Base-by-base conservation (phyloP, 1,140 invertebrate genomes). In the Antheraea pernyi region DNA sequence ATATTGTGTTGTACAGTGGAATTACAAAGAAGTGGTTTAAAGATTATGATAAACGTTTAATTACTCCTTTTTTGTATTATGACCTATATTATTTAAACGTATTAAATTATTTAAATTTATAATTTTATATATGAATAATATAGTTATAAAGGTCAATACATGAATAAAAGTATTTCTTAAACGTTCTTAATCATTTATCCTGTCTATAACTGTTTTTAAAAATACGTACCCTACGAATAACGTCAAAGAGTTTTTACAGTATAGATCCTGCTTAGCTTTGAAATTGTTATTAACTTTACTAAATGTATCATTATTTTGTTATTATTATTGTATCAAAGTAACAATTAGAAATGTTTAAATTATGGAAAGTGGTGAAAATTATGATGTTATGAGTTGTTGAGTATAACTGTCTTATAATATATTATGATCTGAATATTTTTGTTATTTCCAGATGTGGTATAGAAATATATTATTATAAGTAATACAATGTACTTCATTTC, bases 401-500 rank as follows among this genome's bases (percentile, higher is more conserved):
- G 59, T 65, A 18, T 53, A 72, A 73, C 72, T 74, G 72, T 81
- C 73, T 82, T 53, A 53, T 53, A 53, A 71, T 75, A 75, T 78
- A 30, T 2, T 30, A 84, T 82, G 85, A 88, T 89, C 87, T 88
- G 85, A 85, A 79, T 89, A 86, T 89, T 86, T 88, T 88, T 89
- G 85, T 89, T 89, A 88, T 86, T 53, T 80, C 83, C 82, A 74
- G 78, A 62, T 79, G 76, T 79, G 81, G 79, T 85, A 86, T 77
- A 8, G 71, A 76, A 83, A 82, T 85, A 87, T 78, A 81, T 82
- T 76, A 79, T 53, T 75, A 72, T 69, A 70, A 53, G 36, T 73
- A 65, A 53, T 19, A 65, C 9, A 39, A 10, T 37, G 16, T 39
- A 37, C 39, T 16, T 64, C 9, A 19, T 11, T 67, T 37, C 22